Evolutionary conservation across 2,888 invertebrate genomes (phyloP), one percentile per base, ranked within the genome.

Genomic region (Scaptomyza reducta): DNA sequence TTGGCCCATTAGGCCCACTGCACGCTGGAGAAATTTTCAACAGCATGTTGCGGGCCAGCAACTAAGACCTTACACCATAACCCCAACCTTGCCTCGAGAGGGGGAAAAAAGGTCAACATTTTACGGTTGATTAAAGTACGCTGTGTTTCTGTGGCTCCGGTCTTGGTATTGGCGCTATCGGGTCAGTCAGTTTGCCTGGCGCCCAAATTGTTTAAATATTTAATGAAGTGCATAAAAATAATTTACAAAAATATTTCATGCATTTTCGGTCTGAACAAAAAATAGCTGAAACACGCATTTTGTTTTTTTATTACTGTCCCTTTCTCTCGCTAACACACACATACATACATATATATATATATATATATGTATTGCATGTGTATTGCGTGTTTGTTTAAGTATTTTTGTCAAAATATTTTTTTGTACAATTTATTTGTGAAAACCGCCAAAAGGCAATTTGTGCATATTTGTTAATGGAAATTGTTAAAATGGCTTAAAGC

Each of bases 401-500:
- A 85, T 80, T 80, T 85, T 87, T 84, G 81, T 87, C 87, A 81
- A 87, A 87, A 81, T 68, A 79, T 70, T 86, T 87, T 87, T 74
- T 72, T 68, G 58, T 71, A 72, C 64, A 78, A 82, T 74, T 79
- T 86, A 82, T 88, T 83, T 86, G 73, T 66, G 55, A 83, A 87
- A 88, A 86, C 86, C 89, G 86, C 87, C 85, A 77, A 85, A 87
- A 88, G 87, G 83, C 88, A 89, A 86, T 76, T 81, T 86, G 72
- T 74, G 82, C 78, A 89, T 85, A 88, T 89, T 90, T 89, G 86
- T 89, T 90, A 89, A 89, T 82, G 82, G 82, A 87, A 89, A 90
- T 90, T 90, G 83, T 87, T 90, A 70, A 89, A 90, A 90, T 90
- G 87, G 86, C 67, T 81, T 73, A 69, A 70, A 81, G 72, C 74